These are phyloP conservation scores for Cyclophora punctaria DNA, from an alignment of 2,888 invertebrate genomes.

Conservation along the genomic window DNA sequence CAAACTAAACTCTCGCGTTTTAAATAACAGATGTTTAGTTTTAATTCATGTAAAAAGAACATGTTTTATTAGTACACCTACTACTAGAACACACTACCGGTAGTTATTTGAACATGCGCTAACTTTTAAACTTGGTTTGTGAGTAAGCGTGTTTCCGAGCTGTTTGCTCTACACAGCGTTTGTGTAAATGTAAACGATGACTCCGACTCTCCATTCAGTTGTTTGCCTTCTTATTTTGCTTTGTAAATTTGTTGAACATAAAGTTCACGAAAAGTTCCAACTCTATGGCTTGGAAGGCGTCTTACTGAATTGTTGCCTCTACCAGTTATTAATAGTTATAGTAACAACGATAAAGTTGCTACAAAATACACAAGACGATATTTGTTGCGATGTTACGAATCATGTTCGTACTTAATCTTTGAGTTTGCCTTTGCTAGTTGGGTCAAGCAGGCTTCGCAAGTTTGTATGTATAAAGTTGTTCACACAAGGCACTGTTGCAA, in stretches of 20 bases:
- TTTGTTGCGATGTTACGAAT: too few species aligned
- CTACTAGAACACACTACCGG: conserved; percentile 11
- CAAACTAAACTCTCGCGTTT: too few species aligned
- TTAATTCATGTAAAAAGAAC: too few species aligned
- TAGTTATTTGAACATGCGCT: conserved; percentile 35
- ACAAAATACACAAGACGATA: too few species aligned
- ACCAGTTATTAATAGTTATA: conserved; percentile 5
- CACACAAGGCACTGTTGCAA: too few species aligned
- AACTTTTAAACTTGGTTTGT: conserved; percentile 44
- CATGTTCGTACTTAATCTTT: too few species aligned
- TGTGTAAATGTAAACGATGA: conserved; percentile 57
- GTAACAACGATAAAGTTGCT: not conserved
- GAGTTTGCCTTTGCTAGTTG: too few species aligned
- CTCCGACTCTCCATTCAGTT: conserved; percentile 37
- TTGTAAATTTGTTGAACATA: conserved; percentile 40
- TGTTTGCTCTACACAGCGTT: conserved; percentile 45
- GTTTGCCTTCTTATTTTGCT: conserved; percentile 39
- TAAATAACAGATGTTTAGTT: too few species aligned
- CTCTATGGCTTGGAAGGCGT: conserved; percentile 25
- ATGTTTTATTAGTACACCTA: not conserved
- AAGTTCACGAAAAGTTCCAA: conserved; percentile 37
- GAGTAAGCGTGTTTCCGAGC: conserved; percentile 42
- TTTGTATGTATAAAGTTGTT: too few species aligned
- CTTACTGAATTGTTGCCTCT: conserved; percentile 24
- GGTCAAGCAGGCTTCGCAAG: too few species aligned